Evolutionary conservation across 2,888 invertebrate species (phyloP).

Genomic region (Philhelius pedissequus): DNA sequence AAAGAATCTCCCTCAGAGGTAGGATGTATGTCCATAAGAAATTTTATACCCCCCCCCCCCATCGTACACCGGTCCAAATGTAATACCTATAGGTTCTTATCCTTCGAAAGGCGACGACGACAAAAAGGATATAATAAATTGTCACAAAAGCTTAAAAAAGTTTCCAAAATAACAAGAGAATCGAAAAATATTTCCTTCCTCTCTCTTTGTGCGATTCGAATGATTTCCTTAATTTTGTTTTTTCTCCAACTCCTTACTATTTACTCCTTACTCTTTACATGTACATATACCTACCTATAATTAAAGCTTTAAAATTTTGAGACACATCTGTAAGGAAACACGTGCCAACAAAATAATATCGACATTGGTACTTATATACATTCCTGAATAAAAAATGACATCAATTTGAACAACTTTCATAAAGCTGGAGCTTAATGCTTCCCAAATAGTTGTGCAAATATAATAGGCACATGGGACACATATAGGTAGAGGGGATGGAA

Average conservation of each 20-base stretch:
- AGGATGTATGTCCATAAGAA: not conserved
- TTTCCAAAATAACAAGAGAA: not conserved
- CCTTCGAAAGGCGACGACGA: not conserved
- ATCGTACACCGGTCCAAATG: too few species aligned
- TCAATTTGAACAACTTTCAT: slow-evolving; percentile 35
- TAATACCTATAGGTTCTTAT: too few species aligned
- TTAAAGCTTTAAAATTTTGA: slow-evolving; percentile 46
- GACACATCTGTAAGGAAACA: slow-evolving; percentile 24
- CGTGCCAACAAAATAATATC: slow-evolving; percentile 14
- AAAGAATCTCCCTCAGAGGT: not conserved
- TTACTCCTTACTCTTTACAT: too few species aligned
- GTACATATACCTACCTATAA: too few species aligned
- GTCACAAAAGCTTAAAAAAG: slow-evolving; percentile 31
- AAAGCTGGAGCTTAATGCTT: slow-evolving; percentile 3
- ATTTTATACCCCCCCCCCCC: too few species aligned
- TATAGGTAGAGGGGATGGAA: not conserved
- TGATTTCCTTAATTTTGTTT: slow-evolving; percentile 26
- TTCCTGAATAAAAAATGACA: slow-evolving; percentile 38
- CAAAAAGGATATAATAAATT: slow-evolving; percentile 48
- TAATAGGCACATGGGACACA: too few species aligned
- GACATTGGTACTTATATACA: too few species aligned
- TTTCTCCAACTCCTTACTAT: slow-evolving; percentile 21
- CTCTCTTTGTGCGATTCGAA: slow-evolving; percentile 20
- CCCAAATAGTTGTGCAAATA: slow-evolving; percentile 13
- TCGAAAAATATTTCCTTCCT: slow-evolving; percentile 3